phyloP scores from a whole-genome alignment of 2,113 vertebrate genomes.

The Xiphophorus hellerii region DNA sequence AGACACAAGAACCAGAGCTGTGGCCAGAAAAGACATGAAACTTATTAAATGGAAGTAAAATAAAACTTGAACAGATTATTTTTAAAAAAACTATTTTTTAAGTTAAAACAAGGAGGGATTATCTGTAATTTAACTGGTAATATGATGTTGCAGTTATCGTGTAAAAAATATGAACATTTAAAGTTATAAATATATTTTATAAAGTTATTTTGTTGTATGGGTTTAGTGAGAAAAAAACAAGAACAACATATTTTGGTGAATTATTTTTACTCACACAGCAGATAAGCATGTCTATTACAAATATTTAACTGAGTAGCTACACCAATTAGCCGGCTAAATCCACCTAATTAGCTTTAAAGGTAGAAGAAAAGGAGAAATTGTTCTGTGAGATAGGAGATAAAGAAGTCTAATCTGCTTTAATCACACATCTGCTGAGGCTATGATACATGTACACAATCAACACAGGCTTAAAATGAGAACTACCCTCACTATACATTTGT shows the following conservation, averaged over 20 bases:
- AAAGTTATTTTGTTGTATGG: neutral
- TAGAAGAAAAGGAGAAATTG: constrained; percentile 25
- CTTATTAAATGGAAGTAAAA: no score
- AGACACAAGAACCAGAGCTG: no score
- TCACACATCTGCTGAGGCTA: constrained; percentile 37
- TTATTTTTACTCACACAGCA: constrained; percentile 51
- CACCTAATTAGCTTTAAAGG: constrained; percentile 54
- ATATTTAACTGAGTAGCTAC: constrained; percentile 50
- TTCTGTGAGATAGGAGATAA: constrained; percentile 21
- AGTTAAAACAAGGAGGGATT: no score
- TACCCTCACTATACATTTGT: constrained; percentile 28
- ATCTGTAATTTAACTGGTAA: no score
- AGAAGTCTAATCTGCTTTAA: constrained; percentile 47
- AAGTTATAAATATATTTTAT: no score
- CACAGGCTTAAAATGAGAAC: constrained; percentile 32
- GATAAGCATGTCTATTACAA: constrained; percentile 61
- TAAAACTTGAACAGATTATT: no score
- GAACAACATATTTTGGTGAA: constrained; percentile 10
- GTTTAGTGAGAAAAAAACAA: neutral
- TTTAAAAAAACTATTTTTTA: no score
- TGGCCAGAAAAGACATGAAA: no score
- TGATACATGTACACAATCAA: constrained; percentile 30
- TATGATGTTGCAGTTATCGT: no score
- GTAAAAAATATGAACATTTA: no score
- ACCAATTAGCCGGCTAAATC: constrained; percentile 39